Evolutionary conservation across 2,113 vertebrate species (phyloP), one percentile per base, ranked within the genome.

Genomic region (Asarcornis scutulata): DNA sequence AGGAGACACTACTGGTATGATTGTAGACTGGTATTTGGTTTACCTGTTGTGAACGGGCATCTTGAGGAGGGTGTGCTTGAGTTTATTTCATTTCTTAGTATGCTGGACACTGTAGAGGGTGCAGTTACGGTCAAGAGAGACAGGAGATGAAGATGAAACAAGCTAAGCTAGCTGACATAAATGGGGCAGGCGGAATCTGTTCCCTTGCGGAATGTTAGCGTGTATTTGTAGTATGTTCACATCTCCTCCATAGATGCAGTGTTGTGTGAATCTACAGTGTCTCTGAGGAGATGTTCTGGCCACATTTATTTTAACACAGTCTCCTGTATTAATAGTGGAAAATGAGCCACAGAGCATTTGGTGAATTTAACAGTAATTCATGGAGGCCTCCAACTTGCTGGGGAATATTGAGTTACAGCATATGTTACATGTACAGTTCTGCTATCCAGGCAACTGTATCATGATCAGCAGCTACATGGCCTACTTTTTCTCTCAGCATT

Each of bases 381-480:
- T 69, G 44, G 71, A 84, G 58, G 62, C 62, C 71, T 89, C 66
- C 88, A 73, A 62, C 48, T 94, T 76, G 44, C 77, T 92, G 83
- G 86, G n/a, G 55, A 78, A 73, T 82, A 94, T 1, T 89, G 86
- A 87, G 27, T 53, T 73, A 38, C 66, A 83, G 77, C 83, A 90
- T 94, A 72, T 93, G 92, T 69, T 91, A 76, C n/a, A 66, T 58
- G 73, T 58, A 69, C 31, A 76, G 69, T 79, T 93, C 25, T 68
- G 83, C 83, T 75, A 60, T 83, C 73, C 48, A 69, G 64, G 53
- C 88, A 76, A 8, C 88, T 85, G 0, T 73, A 48, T 66, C 50
- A 18, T 38, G n/a, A 89, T 93, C 81, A 76, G 86, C 83, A 91
- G 48, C 77, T 96, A 72, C 64, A 5, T 91, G 88, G 73, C 96